A percentile compares a stretch with the other conserved stretches of the same genome.
phyloP scores from a whole-genome alignment of 1,140 invertebrate species.

The Grapholita molesta region DNA sequence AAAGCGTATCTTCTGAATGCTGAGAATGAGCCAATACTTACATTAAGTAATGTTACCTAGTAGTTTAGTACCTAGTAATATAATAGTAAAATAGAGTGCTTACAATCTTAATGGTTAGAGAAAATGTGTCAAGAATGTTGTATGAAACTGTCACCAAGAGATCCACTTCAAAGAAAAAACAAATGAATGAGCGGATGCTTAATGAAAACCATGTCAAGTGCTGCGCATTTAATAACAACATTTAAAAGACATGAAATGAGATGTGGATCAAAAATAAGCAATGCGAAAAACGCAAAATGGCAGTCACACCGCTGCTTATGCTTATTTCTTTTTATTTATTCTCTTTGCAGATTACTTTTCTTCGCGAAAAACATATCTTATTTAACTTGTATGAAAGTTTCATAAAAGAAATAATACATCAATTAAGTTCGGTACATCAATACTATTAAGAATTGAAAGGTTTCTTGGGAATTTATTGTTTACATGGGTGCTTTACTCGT shows the following conservation, averaged over 20 bases:
- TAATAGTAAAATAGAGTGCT: too few species aligned
- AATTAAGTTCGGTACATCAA: neutral
- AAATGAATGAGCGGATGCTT: neutral
- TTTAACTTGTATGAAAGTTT: conserved; percentile 13
- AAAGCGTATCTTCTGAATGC: neutral
- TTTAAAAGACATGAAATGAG: conserved; percentile 9
- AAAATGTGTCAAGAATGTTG: too few species aligned
- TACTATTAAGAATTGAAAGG: neutral
- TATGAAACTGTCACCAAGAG: neutral
- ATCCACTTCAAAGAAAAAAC: neutral
- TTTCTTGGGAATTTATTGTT: neutral
- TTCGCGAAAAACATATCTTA: conserved; percentile 8
- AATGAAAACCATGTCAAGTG: neutral
- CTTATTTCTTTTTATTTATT: neutral
- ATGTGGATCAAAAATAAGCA: conserved; percentile 2
- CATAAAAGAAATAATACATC: neutral
- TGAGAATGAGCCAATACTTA: neutral
- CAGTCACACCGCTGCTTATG: neutral
- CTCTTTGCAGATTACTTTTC: conserved; percentile 3
- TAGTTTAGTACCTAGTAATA: too few species aligned
- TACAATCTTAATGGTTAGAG: too few species aligned
- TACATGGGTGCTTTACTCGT: neutral
- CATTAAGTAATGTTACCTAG: neutral
- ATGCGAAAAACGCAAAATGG: neutral
- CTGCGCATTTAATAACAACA: neutral